Conservation (phyloP, 2,113 vertebrate species). For the Gnathonemus echidnorhynchus region DNA sequence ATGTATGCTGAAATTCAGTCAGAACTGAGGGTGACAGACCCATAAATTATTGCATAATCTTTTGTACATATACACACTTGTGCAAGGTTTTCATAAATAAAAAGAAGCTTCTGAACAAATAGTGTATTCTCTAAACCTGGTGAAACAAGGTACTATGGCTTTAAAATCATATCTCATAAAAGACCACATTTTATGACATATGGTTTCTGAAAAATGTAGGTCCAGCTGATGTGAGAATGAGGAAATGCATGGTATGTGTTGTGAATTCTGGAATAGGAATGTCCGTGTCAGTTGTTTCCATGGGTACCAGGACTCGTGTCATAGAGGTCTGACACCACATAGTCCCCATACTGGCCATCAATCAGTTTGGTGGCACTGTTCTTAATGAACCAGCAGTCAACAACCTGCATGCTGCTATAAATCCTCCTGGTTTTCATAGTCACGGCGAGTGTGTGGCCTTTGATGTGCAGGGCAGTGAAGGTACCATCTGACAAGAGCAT, state of each 20-base stretch:
- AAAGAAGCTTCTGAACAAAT: background rate
- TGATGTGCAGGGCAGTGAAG: constrained; percentile 60
- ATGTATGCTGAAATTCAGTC: background rate
- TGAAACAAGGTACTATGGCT: background rate
- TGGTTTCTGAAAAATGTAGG: background rate
- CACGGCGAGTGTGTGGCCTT: constrained; percentile 68
- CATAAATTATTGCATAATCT: background rate
- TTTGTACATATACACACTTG: constrained; percentile 4
- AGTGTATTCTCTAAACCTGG: background rate
- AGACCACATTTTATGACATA: background rate
- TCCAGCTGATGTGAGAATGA: background rate
- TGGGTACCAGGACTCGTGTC: constrained; percentile 61
- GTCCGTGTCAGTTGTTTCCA: constrained; percentile 31
- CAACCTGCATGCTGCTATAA: constrained; percentile 75
- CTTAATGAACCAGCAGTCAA: constrained; percentile 89
- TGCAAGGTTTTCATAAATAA: background rate
- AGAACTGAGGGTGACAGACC: background rate
- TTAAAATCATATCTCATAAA: background rate
- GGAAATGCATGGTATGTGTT: background rate
- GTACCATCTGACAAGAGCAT: constrained; percentile 13
- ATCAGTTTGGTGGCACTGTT: constrained; percentile 82
- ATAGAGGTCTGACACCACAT: constrained; percentile 82
- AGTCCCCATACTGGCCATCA: constrained; percentile 78
- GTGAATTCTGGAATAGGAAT: background rate
- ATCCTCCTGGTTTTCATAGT: constrained; percentile 83